Percentiles rank a stretch among this genome's conserved stretches.
Evolutionary conservation across 2,888 invertebrate genomes (phyloP).

Genomic region (Diaphora mendica): DNA sequence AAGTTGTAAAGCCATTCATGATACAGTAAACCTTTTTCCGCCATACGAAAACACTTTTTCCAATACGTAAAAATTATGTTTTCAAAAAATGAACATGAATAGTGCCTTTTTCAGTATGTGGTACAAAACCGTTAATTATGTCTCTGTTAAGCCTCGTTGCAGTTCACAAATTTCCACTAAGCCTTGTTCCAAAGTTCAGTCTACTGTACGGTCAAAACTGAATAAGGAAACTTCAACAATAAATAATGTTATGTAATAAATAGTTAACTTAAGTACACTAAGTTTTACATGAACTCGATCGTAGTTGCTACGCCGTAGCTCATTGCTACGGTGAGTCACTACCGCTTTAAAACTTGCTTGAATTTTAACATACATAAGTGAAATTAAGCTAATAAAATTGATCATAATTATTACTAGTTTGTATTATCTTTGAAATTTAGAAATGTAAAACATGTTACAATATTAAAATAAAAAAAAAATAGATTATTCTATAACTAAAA

Average conservation of each 20-base stretch:
- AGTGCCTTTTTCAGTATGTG: neutral
- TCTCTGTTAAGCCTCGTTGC: neutral
- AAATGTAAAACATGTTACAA: too few relatives aligned
- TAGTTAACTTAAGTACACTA: constrained; percentile 39
- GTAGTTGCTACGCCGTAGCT: constrained; percentile 43
- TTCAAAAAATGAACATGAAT: neutral
- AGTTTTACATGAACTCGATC: constrained; percentile 40
- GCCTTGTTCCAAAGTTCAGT: constrained; percentile 26
- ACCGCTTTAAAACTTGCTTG: constrained; percentile 11
- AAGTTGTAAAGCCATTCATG: too few relatives aligned
- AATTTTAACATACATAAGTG: neutral
- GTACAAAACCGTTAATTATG: neutral
- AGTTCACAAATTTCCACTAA: constrained; percentile 6
- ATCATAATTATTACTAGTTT: neutral
- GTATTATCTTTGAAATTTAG: neutral
- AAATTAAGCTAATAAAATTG: neutral
- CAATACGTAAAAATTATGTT: too few relatives aligned
- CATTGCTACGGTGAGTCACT: constrained; percentile 28
- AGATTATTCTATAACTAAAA: too few relatives aligned
- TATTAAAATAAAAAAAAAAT: too few relatives aligned
- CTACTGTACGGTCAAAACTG: constrained; percentile 25
- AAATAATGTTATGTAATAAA: constrained; percentile 49
- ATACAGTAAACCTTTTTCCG: too few relatives aligned
- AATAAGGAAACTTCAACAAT: constrained; percentile 42
- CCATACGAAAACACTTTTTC: too few relatives aligned